phyloP scores from a whole-genome alignment of 2,113 vertebrate genomes.

The Glaucidium brasilianum region DNA sequence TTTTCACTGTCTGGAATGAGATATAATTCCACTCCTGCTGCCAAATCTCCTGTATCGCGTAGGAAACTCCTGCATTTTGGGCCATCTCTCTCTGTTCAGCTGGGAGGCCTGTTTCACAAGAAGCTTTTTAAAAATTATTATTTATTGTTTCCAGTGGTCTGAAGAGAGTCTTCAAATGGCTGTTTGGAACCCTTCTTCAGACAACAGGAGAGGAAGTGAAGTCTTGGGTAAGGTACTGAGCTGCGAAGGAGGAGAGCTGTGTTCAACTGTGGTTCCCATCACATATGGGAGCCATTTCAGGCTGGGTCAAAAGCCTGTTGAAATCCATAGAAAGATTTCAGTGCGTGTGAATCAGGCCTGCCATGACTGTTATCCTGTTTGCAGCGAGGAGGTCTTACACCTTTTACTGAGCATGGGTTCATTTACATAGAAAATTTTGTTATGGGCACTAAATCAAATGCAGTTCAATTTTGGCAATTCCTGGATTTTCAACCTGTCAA shows the following conservation, averaged over 20 bases:
- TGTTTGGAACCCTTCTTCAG: neutral
- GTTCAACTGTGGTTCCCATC: neutral
- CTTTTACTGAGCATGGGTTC: neutral
- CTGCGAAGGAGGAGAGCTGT: rapidly evolving
- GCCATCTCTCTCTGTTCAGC: neutral
- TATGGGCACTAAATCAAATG: neutral
- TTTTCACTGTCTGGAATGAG: conserved; percentile 57
- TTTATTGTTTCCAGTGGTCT: neutral
- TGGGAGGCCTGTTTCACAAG: neutral
- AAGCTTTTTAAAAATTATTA: neutral
- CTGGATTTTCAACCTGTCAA: neutral
- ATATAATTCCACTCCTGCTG: conserved; percentile 38
- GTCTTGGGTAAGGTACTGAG: neutral
- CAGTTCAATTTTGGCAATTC: neutral
- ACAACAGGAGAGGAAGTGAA: neutral
- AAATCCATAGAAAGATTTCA: neutral
- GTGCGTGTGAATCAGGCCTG: rapidly evolving
- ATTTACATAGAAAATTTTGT: neutral
- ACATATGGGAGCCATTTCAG: neutral
- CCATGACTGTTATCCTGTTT: neutral
- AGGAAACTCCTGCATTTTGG: conserved; percentile 19
- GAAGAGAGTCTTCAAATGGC: neutral
- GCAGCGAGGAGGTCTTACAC: neutral
- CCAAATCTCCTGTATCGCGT: neutral
- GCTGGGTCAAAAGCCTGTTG: neutral